A percentile compares a stretch with the other conserved stretches of the same genome.
phyloP scores from a whole-genome alignment of 2,888 invertebrate genomes.

The Acholoe squamosa region DNA sequence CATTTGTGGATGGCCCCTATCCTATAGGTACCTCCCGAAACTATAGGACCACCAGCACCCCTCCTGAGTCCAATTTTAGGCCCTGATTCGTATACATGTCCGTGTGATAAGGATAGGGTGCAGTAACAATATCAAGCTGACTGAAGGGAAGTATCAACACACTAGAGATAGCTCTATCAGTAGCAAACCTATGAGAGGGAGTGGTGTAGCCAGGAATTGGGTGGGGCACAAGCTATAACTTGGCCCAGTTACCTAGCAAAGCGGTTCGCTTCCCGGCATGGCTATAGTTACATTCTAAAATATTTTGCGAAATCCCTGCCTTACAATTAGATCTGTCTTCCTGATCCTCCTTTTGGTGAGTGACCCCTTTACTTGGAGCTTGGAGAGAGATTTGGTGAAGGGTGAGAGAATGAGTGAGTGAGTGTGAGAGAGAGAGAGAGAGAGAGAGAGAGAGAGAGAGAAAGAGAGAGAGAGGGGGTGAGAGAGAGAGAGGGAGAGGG shows the following conservation, averaged over 20 bases:
- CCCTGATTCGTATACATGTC: neutral
- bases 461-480: too few species aligned
- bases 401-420: neutral
- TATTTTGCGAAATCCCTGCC: neutral
- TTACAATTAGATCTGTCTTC: neutral
- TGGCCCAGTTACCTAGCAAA: conserved; percentile 5
- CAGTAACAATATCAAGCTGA: conserved; percentile 8
- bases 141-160: neutral
- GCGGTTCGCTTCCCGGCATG: neutral
- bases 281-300: neutral
- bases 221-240: neutral
- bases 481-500: too few species aligned
- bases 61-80: conserved; percentile 3
- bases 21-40: too few species aligned
- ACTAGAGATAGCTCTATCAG: neutral
- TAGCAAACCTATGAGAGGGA: neutral
- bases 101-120: neutral
- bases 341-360: neutral
- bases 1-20: too few species aligned
- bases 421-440: too few species aligned
- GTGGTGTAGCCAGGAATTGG: neutral
- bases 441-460: too few species aligned
- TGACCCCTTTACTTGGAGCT: too few species aligned
- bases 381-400: too few species aligned
- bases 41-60: neutral